These are phyloP conservation scores for Caenorhabditis sp. DNA, from an alignment of 2,888 invertebrate species.

Conservation along the genomic window DNA sequence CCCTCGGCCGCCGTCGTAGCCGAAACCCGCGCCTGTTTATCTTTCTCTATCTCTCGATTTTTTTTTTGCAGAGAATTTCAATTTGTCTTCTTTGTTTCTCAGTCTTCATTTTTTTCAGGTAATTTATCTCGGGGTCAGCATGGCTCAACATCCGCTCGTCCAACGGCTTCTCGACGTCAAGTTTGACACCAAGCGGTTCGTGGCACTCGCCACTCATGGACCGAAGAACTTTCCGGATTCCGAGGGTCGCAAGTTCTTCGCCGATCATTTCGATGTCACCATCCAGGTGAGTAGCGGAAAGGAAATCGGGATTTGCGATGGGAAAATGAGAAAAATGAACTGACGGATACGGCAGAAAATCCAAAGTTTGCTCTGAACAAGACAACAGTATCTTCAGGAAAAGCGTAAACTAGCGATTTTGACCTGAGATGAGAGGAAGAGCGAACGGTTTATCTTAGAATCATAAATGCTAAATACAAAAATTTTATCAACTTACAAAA, in stretches of 20 bases:
- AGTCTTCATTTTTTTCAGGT: conserved; percentile 45
- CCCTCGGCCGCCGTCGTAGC: conserved; percentile 18
- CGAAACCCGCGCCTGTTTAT: conserved; percentile 46
- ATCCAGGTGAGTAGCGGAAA: conserved; percentile 72
- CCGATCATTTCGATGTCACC: conserved; percentile 79
- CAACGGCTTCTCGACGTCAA: conserved; percentile 70
- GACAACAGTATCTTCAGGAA: no score
- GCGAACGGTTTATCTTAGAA: no score
- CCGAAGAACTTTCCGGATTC: conserved; percentile 72
- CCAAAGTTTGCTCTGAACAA: no score
- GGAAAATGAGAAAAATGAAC: neutral
- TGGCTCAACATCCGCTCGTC: conserved; percentile 63
- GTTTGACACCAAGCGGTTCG: conserved; percentile 69
- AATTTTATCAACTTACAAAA: no score
- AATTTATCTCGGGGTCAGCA: conserved; percentile 46
- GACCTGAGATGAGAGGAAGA: no score
- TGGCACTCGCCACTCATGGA: conserved; percentile 69
- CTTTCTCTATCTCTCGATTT: conserved; percentile 13
- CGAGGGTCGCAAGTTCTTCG: conserved; percentile 70
- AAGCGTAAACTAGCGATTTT: no score
- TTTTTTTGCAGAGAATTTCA: conserved; percentile 10
- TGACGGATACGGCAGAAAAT: no score
- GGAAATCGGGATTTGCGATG: neutral
- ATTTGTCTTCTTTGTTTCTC: no score
- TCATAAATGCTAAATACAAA: no score